These are phyloP conservation scores for Brotula barbata DNA, from an alignment of 2,797 vertebrate species.

Conservation along the genomic window DNA sequence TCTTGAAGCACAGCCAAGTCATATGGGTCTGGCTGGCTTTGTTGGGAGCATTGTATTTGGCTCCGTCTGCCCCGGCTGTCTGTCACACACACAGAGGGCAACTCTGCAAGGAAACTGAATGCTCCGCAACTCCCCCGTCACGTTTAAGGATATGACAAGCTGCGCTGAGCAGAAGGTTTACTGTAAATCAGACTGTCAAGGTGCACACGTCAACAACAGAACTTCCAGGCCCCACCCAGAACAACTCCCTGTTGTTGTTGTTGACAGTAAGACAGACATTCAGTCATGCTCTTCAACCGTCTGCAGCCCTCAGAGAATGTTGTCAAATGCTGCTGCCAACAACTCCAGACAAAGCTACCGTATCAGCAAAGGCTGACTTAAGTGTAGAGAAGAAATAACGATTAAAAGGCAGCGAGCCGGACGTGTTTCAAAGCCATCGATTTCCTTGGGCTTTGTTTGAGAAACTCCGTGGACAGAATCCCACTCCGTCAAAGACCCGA, in stretches of 20 bases:
- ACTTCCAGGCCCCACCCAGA: not conserved
- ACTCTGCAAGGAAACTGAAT: not conserved
- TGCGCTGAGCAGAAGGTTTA: constrained; percentile 16
- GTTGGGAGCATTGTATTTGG: constrained; percentile 16
- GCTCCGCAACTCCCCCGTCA: constrained; percentile 10
- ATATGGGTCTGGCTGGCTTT: constrained; percentile 20
- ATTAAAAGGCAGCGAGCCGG: constrained; percentile 45
- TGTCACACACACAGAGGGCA: constrained; percentile 11
- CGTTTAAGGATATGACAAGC: constrained; percentile 10
- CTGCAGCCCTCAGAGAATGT: constrained; percentile 2
- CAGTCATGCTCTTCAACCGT: constrained; percentile 5
- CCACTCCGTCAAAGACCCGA: constrained; percentile 10
- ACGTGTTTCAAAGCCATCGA: constrained; percentile 46
- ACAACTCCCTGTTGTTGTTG: constrained; percentile 10
- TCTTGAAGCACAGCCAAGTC: constrained; percentile 17
- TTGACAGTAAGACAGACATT: not conserved
- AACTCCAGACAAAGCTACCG: constrained; percentile 10
- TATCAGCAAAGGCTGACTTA: constrained; percentile 23
- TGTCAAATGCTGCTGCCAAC: constrained; percentile 12
- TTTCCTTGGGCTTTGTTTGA: constrained; percentile 39
- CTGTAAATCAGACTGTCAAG: constrained; percentile 42
- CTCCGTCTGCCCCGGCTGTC: constrained; percentile 31
- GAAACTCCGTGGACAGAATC: no score
- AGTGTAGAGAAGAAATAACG: constrained; percentile 44
- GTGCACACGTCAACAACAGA: constrained; percentile 20